phyloP scores from a whole-genome alignment of 2,797 vertebrate species.

The Chrysocyon brachyurus region DNA sequence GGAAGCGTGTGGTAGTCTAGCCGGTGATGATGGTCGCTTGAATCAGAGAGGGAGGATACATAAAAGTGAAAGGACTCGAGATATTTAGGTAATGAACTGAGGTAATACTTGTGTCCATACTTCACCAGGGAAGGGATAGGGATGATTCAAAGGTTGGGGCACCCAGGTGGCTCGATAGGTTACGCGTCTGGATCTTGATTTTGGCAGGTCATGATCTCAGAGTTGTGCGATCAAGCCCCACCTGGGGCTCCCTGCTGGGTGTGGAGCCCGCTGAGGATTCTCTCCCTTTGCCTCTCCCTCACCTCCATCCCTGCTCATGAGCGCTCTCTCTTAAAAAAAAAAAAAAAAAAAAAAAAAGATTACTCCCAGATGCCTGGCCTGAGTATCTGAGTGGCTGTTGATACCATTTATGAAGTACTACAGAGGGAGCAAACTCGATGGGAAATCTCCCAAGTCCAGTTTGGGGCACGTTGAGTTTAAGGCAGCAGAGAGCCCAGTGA shows the following conservation, averaged over 20 bases:
- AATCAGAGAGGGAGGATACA: neutral
- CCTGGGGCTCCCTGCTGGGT: neutral
- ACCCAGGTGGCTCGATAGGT: neutral
- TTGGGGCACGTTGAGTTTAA: neutral
- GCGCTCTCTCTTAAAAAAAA: neutral
- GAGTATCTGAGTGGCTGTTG: neutral
- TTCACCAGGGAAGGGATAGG: neutral
- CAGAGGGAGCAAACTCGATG: neutral
- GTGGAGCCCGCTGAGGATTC: neutral
- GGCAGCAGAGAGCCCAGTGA: neutral
- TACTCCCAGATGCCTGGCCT: neutral
- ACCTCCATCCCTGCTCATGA: neutral
- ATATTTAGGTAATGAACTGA: neutral
- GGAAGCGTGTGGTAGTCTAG: neutral
- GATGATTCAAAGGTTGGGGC: neutral
- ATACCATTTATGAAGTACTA: neutral
- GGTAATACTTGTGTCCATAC: neutral
- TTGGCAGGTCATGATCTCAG: neutral
- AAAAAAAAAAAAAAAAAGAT: neutral
- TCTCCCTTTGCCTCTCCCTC: neutral
- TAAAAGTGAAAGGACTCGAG: neutral
- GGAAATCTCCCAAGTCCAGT: constrained; percentile 15
- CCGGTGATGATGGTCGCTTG: neutral
- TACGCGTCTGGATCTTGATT: neutral
- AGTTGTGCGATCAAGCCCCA: neutral